phyloP scores from a whole-genome alignment of 2,113 vertebrate genomes.

The Butastur rufipennis region DNA sequence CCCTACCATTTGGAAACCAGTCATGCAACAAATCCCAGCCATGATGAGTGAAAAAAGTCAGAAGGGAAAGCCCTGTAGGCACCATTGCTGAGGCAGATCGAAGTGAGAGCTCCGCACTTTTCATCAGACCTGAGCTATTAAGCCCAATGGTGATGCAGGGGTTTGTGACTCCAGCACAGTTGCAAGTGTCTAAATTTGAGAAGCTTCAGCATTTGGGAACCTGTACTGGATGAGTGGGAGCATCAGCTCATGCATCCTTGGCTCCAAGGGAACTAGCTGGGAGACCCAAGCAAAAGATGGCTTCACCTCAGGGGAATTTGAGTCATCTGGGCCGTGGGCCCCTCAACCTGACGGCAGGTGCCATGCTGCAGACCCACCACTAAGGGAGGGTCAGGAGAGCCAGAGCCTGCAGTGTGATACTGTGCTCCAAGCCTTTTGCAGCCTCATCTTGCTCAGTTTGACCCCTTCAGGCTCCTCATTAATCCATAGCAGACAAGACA shows the following conservation, averaged over 20 bases:
- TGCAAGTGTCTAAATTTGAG: not conserved
- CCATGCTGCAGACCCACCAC: not conserved
- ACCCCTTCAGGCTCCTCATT: constrained; percentile 55
- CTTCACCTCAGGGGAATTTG: not conserved
- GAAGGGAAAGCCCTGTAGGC: not conserved
- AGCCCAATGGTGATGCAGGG: not conserved
- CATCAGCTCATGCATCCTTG: not conserved
- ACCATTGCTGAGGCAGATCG: not conserved
- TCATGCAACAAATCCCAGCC: not conserved
- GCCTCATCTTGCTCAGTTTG: not conserved
- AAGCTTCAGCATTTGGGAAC: not conserved
- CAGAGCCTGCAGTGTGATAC: not conserved
- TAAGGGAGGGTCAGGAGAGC: not conserved
- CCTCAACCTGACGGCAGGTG: not conserved
- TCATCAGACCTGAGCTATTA: not conserved
- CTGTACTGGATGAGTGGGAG: not conserved
- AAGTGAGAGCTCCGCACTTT: not conserved
- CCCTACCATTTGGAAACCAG: not conserved
- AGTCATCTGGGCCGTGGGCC: not conserved
- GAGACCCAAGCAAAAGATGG: not conserved
- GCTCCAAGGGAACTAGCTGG: not conserved
- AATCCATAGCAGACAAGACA: constrained; percentile 43
- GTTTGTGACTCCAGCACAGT: not conserved
- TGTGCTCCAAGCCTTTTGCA: not conserved
- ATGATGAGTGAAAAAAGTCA: not conserved